These are phyloP conservation scores for Polyergus mexicanus DNA, from an alignment of 1,140 invertebrate species.

Conservation along the genomic window DNA sequence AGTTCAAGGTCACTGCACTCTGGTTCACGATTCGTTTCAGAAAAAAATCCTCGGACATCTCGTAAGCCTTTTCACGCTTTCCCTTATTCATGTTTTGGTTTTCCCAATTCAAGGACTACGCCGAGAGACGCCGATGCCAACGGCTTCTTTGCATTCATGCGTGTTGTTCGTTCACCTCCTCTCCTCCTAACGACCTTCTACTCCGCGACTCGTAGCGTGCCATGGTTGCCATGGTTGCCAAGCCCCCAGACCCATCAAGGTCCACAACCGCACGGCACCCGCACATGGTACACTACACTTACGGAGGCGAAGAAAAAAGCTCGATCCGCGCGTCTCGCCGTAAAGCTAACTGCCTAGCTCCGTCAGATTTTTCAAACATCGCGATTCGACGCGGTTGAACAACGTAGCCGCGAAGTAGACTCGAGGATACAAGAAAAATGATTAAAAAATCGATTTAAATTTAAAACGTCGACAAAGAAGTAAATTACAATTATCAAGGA, in stretches of 20 bases:
- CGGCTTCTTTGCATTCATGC: slow-evolving; percentile 75
- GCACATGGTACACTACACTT: slow-evolving; percentile 62
- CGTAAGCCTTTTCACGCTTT: not conserved
- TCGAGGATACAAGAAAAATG: not conserved
- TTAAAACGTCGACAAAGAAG: not conserved
- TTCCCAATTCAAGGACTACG: slow-evolving; percentile 75
- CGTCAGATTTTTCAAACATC: slow-evolving; percentile 62
- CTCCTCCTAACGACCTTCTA: slow-evolving; percentile 58
- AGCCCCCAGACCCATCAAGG: slow-evolving; percentile 68
- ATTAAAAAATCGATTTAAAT: slow-evolving; percentile 23
- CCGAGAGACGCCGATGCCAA: slow-evolving; percentile 25
- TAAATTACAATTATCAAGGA: not conserved
- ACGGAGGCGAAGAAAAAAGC: slow-evolving; percentile 65
- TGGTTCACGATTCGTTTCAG: slow-evolving; percentile 7
- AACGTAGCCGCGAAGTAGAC: not conserved
- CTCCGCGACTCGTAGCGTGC: slow-evolving; percentile 56
- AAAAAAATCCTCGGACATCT: slow-evolving; percentile 27
- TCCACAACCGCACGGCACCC: slow-evolving; percentile 68
- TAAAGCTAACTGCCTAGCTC: slow-evolving; percentile 57
- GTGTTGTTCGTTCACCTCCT: slow-evolving; percentile 69
- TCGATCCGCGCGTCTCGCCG: slow-evolving; percentile 49
- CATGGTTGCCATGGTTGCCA: slow-evolving; percentile 76
- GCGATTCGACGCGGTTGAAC: not conserved
- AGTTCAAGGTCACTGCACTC: slow-evolving; percentile 65
- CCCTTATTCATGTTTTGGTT: slow-evolving; percentile 5